Evolutionary conservation across 2,888 invertebrate species (phyloP), one percentile per base, ranked within the genome.

Genomic region (Neria commutata): DNA sequence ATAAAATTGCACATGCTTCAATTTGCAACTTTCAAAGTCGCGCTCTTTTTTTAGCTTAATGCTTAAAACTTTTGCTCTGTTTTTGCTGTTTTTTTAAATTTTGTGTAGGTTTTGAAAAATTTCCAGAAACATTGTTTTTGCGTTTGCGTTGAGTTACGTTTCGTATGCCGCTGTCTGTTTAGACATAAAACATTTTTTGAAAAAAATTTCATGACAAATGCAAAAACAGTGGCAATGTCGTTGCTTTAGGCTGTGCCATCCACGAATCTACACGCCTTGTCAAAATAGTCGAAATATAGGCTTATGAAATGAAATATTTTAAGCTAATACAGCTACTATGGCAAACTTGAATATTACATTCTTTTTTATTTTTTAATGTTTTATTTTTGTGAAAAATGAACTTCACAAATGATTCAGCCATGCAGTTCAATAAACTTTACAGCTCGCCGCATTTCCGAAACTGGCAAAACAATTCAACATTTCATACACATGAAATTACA

Each of bases 41-140:
- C 37, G n/a, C n/a, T n/a, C n/a, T n/a, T n/a, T n/a, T n/a, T 14
- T 37, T n/a, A 14, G n/a, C 37, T 14, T 4, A 37, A 37, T n/a
- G 8, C n/a, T 37, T n/a, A 37, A 4, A 37, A 37, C n/a, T n/a
- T n/a, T n/a, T n/a, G n/a, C n/a, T n/a, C n/a, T n/a, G n/a, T n/a
- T n/a, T n/a, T n/a, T n/a, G n/a, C n/a, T n/a, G n/a, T n/a, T n/a
- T n/a, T 42, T 42, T 42, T 8, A 3, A 19, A 19, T 42, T 42
- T 42, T 42, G 42, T 42, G 42, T 42, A 42, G 42, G 42, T 42
- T 42, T 42, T 42, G 2, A 8, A 21, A 42, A 42, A 42, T 42
- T 19, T 42, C 42, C 19, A 42, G 21, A 42, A 42, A 19, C 5
- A 42, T 42, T 21, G 17, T 42, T 21, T 19, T 17, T 19, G 29